Conservation (phyloP, 2,797 vertebrate species). For the Chaenodraco wilsoni region DNA sequence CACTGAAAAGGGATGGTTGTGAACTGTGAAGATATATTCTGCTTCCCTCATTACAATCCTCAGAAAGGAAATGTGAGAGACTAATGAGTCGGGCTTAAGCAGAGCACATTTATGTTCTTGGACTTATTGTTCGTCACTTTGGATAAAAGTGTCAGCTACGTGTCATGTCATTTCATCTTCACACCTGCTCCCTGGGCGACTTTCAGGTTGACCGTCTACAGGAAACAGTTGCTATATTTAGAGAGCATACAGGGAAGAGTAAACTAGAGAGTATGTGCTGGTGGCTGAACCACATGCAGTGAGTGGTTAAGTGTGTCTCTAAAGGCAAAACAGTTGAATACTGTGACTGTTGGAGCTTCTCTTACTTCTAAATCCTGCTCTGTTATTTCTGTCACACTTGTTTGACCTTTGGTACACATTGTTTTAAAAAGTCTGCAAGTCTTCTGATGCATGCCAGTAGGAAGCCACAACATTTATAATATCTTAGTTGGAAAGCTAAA, state of each 20-base stretch:
- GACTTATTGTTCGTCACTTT: no score
- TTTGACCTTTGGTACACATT: not conserved
- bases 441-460: not conserved
- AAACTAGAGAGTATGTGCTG: constrained; percentile 29
- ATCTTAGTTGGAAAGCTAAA: not conserved
- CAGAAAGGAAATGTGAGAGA: constrained; percentile 8
- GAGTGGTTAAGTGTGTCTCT: not conserved
- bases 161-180: constrained; percentile 67
- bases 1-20: constrained; percentile 2
- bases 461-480: not conserved
- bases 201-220: constrained; percentile 57
- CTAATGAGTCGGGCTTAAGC: constrained; percentile 27
- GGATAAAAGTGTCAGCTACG: no score
- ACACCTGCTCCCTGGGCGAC: constrained; percentile 67
- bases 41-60: constrained; percentile 14
- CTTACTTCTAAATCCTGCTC: not conserved
- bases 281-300: constrained; percentile 26
- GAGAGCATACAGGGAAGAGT: constrained; percentile 41
- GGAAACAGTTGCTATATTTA: constrained; percentile 66
- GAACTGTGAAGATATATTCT: not conserved
- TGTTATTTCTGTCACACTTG: not conserved
- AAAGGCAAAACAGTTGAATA: constrained; percentile 12
- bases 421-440: constrained; percentile 1
- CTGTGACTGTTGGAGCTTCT: no score
- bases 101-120: constrained; percentile 57